phyloP scores from a whole-genome alignment of 1,140 invertebrate genomes.

The Magallana angulata region DNA sequence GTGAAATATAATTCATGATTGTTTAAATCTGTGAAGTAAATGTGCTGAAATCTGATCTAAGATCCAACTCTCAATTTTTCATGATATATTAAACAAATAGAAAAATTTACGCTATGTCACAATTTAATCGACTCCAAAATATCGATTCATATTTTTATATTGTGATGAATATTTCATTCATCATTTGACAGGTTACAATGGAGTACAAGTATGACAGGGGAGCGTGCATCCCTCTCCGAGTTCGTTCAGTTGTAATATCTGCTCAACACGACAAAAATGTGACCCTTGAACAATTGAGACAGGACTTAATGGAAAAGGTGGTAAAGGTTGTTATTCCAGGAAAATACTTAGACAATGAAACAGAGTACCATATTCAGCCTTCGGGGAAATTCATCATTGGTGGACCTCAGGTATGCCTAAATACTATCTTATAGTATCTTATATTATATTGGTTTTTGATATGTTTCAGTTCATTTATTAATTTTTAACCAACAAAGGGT shows the following conservation, averaged over 20 bases:
- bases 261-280: slow-evolving; percentile 97
- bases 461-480: too few relatives aligned
- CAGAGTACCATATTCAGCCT: slow-evolving; percentile 97
- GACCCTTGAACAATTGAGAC: slow-evolving; percentile 89
- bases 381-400: slow-evolving; percentile 96
- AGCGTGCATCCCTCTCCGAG: slow-evolving; percentile 93
- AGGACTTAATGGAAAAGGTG: slow-evolving; percentile 94
- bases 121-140: too few relatives aligned
- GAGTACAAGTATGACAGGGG: slow-evolving; percentile 80
- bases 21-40: too few relatives aligned
- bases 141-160: background rate
- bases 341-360: slow-evolving; percentile 94
- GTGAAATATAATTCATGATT: too few relatives aligned
- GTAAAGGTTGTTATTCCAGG: slow-evolving; percentile 95
- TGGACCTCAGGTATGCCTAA: slow-evolving; percentile 89
- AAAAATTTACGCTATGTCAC: too few relatives aligned
- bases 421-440: too few relatives aligned
- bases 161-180: too few relatives aligned
- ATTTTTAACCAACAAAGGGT: slow-evolving; percentile 82
- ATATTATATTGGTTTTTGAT: background rate
- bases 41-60: too few relatives aligned
- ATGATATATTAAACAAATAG: too few relatives aligned
- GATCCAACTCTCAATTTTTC: too few relatives aligned
- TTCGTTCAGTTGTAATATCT: slow-evolving; percentile 98
- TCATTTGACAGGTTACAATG: slow-evolving; percentile 79